Conservation (phyloP, 2,113 vertebrate species). For the Candoia aspera region DNA sequence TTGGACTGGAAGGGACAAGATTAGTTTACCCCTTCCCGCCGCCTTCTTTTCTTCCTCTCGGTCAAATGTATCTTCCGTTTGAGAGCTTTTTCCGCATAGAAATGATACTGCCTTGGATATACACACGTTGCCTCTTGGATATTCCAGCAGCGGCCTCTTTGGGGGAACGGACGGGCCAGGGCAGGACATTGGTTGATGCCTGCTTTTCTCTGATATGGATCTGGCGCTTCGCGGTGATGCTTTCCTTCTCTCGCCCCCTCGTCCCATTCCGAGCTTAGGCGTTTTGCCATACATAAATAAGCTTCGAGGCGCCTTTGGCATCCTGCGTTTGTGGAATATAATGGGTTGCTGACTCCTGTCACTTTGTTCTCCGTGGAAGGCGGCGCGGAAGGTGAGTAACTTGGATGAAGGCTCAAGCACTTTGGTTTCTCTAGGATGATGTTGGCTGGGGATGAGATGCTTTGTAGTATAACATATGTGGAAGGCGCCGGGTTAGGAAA, state of each 20-base stretch:
- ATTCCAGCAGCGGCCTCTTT: neutral
- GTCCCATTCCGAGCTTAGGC: neutral
- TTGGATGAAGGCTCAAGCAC: neutral
- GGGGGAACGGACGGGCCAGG: neutral
- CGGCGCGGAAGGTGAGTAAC: neutral
- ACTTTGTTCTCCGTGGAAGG: neutral
- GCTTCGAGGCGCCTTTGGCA: neutral
- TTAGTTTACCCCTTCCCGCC: neutral
- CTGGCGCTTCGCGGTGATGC: neutral
- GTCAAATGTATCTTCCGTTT: neutral
- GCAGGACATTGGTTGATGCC: neutral
- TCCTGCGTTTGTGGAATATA: conserved; percentile 14
- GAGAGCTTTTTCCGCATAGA: neutral
- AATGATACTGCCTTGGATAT: neutral
- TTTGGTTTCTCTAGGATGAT: no score
- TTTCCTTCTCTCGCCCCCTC: neutral
- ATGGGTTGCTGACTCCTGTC: neutral
- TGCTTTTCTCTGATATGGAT: neutral
- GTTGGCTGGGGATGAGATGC: neutral
- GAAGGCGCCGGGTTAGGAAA: neutral
- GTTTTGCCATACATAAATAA: neutral
- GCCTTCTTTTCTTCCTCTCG: neutral
- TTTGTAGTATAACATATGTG: neutral
- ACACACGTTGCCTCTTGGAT: neutral
- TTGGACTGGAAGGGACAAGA: neutral